Conservation (phyloP, 2,888 invertebrate genomes). For the Stomorhina lunata region DNA sequence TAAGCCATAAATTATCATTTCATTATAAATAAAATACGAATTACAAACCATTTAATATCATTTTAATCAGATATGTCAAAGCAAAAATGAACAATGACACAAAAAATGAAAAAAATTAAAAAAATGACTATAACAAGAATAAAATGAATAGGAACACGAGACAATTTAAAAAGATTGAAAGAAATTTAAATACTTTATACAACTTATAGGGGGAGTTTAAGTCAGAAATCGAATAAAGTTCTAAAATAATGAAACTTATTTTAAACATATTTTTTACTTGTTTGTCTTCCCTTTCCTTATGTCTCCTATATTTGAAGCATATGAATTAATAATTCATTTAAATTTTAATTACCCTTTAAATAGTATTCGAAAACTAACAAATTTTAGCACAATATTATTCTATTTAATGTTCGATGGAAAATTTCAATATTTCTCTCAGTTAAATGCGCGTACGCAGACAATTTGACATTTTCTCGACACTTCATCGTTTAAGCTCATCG, state of each 20-base stretch:
- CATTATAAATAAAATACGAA: constrained; percentile 50
- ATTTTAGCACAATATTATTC: neutral
- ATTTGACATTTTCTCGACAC: constrained; percentile 36
- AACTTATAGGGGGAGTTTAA: too few relatives aligned
- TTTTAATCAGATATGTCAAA: constrained; percentile 56
- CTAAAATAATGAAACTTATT: too few relatives aligned
- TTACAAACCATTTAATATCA: constrained; percentile 55
- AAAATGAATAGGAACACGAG: constrained; percentile 44
- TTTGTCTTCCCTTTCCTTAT: neutral
- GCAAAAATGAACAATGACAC: neutral
- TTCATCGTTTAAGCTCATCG: constrained; percentile 36
- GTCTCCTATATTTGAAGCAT: neutral
- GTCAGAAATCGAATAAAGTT: too few relatives aligned
- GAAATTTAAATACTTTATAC: too few relatives aligned
- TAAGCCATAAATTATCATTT: constrained; percentile 45
- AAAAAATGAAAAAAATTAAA: neutral
- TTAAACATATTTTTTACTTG: too few relatives aligned
- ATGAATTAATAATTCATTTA: constrained; percentile 33
- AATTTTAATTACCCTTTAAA: constrained; percentile 41
- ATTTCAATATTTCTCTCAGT: neutral
- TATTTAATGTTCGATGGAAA: neutral
- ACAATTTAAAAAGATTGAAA: constrained; percentile 7
- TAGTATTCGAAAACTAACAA: constrained; percentile 21
- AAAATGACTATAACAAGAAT: neutral
- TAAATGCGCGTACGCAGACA: constrained; percentile 40